Evolutionary conservation across 2,797 vertebrate species (phyloP).

Genomic region (Diglossa cyanea): DNA sequence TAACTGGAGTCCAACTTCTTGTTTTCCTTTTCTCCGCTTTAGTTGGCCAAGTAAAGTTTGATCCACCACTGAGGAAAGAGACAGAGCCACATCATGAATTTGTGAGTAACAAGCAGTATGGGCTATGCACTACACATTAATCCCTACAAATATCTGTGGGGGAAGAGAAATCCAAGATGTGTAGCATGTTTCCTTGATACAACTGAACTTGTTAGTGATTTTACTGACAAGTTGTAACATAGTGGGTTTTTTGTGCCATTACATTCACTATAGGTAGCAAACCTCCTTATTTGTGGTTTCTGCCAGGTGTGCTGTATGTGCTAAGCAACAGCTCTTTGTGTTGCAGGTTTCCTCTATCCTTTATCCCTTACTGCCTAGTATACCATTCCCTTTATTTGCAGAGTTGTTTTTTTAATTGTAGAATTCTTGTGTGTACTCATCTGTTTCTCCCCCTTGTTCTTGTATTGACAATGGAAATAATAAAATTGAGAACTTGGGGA

Average conservation of each 20-base stretch:
- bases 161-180: background rate
- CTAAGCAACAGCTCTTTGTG: background rate
- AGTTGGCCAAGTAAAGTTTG: slow-evolving; percentile 98
- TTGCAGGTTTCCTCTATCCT: background rate
- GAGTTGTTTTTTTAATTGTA: background rate
- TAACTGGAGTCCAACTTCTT: background rate
- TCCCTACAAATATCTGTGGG: background rate
- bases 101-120: slow-evolving; percentile 78
- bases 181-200: background rate
- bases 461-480: background rate
- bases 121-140: background rate
- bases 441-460: background rate
- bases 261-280: background rate
- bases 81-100: slow-evolving; percentile 95
- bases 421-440: background rate
- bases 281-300: background rate
- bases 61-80: slow-evolving; percentile 92
- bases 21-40: slow-evolving; percentile 16
- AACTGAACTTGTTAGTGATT: background rate
- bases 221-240: background rate
- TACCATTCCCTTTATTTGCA: background rate
- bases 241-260: background rate
- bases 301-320: background rate
- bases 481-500: background rate
- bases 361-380: background rate